These are phyloP conservation scores for Heliconius hermathena DNA, from an alignment of 1,140 invertebrate genomes.

Conservation along the genomic window DNA sequence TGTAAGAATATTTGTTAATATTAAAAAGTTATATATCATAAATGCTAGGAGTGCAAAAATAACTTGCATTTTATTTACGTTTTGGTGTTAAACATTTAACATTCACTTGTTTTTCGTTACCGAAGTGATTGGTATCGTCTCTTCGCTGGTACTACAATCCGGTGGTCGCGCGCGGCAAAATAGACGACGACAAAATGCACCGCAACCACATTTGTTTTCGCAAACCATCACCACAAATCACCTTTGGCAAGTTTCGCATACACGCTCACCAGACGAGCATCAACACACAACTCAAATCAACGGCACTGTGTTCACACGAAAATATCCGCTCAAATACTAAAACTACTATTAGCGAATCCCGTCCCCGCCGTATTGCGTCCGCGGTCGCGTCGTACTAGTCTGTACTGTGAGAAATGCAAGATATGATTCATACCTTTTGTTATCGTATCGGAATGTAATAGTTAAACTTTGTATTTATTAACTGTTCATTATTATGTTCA, in stretches of 20 bases:
- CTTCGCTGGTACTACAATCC: conserved; percentile 45
- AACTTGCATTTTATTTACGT: conserved; percentile 22
- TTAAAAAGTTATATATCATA: background rate
- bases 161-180: conserved; percentile 59
- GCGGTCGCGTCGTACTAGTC: conserved; percentile 24
- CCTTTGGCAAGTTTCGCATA: background rate
- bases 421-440: background rate
- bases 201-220: conserved; percentile 57
- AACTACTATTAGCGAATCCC: conserved; percentile 26
- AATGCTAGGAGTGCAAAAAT: background rate
- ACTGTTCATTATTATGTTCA: background rate
- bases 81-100: conserved; percentile 36
- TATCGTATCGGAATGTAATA: background rate
- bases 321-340: conserved; percentile 47
- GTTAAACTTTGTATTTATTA: background rate
- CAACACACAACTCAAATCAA: conserved; percentile 26
- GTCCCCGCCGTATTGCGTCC: conserved; percentile 5
- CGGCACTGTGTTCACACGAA: conserved; percentile 47
- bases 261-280: background rate
- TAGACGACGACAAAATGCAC: conserved; percentile 62
- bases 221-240: conserved; percentile 60
- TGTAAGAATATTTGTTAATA: background rate
- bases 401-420: conserved; percentile 22
- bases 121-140: conserved; percentile 59
- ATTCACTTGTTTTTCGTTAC: conserved; percentile 53